Evolutionary conservation across 1,140 invertebrate genomes (phyloP).

Genomic region (Anastatus disparis): DNA sequence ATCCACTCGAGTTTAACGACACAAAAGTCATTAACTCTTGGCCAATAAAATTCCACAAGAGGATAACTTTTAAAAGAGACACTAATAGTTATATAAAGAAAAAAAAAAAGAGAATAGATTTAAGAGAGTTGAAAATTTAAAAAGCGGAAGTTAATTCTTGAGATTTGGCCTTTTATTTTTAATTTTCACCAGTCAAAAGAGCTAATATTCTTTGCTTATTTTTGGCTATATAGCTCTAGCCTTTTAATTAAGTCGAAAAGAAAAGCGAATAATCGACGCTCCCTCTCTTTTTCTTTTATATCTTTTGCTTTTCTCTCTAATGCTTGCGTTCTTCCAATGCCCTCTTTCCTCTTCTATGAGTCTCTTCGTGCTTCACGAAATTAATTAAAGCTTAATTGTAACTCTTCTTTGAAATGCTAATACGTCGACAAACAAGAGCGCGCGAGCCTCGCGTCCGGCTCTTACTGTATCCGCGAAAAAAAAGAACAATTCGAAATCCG

Average conservation of each 20-base stretch:
- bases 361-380: conserved; percentile 56
- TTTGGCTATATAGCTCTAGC: conserved; percentile 53
- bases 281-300: too few relatives aligned
- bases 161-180: conserved; percentile 9
- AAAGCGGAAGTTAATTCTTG: conserved; percentile 39
- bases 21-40: conserved; percentile 34
- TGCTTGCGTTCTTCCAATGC: not conserved
- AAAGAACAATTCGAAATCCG: conserved; percentile 47
- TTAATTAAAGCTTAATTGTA: conserved; percentile 68
- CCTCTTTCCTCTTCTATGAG: not conserved
- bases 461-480: conserved; percentile 49
- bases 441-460: too few relatives aligned
- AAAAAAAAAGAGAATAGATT: too few relatives aligned
- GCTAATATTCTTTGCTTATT: conserved; percentile 56
- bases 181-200: conserved; percentile 43
- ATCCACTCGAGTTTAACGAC: not conserved
- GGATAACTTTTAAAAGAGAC: conserved; percentile 27
- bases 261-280: conserved; percentile 58
- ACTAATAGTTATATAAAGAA: too few relatives aligned
- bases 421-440: conserved; percentile 65
- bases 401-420: conserved; percentile 68
- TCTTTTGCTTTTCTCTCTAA: conserved; percentile 13
- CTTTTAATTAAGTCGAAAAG: conserved; percentile 66
- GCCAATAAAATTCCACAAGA: conserved; percentile 8
- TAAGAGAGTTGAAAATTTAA: conserved; percentile 22